Conservation (phyloP, 2,888 invertebrate genomes). For the Caenorhabditis panamensis region DNA sequence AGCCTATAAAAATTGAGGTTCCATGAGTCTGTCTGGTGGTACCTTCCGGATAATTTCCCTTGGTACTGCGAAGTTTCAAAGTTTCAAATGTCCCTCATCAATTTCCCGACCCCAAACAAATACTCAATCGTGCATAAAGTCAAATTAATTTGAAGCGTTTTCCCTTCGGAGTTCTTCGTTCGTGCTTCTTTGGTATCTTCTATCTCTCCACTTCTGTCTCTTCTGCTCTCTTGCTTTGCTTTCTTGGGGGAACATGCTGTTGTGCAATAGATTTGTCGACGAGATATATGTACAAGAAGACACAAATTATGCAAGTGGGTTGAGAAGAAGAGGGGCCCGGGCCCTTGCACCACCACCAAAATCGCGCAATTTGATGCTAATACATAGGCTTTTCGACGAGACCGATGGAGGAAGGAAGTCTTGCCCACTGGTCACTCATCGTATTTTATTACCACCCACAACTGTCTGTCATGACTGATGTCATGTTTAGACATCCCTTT, state of each 20-base stretch:
- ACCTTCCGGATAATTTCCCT: too few species aligned
- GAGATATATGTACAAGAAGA: conserved; percentile 50
- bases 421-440: conserved; percentile 26
- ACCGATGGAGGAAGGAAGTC: conserved; percentile 4
- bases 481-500: too few species aligned
- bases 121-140: conserved; percentile 11
- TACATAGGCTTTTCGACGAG: conserved; percentile 33
- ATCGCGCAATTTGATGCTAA: conserved; percentile 60
- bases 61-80: too few species aligned
- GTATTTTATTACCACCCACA: conserved; percentile 49
- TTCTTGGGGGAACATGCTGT: conserved; percentile 39
- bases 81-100: background rate
- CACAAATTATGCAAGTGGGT: conserved; percentile 58
- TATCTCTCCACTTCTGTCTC: conserved; percentile 25
- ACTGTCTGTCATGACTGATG: conserved; percentile 26
- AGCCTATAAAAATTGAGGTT: too few species aligned
- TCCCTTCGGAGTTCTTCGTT: conserved; percentile 10
- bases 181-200: conserved; percentile 1
- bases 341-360: conserved; percentile 36
- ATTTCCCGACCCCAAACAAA: background rate
- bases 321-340: conserved; percentile 22
- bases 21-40: too few species aligned
- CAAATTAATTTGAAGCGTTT: conserved; percentile 21
- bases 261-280: conserved; percentile 62
- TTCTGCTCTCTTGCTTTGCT: conserved; percentile 14